Evolutionary conservation across 2,797 vertebrate genomes (phyloP).

Genomic region (Trematomus bernacchii): DNA sequence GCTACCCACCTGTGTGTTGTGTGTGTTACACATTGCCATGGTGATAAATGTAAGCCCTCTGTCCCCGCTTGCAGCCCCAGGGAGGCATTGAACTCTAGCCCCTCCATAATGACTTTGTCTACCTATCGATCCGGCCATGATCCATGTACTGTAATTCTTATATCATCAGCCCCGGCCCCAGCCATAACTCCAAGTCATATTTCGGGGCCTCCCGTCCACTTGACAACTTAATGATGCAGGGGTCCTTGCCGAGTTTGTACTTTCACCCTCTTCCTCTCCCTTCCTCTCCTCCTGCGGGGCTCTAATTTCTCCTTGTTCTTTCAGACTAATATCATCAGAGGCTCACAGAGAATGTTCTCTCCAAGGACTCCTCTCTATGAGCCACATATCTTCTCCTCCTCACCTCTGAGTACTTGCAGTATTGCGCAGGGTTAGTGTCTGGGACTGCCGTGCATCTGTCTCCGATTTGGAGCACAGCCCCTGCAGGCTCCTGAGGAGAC

Average conservation of each 20-base stretch:
- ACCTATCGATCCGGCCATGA: conserved; percentile 84
- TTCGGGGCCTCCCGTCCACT: conserved; percentile 79
- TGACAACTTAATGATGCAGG: conserved; percentile 86
- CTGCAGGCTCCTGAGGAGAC: conserved; percentile 76
- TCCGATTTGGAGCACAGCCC: conserved; percentile 79
- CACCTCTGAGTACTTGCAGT: conserved; percentile 63
- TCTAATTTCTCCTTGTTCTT: conserved; percentile 81
- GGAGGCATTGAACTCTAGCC: conserved; percentile 85
- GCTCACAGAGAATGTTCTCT: conserved; percentile 66
- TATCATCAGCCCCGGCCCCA: conserved; percentile 80
- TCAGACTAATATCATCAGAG: conserved; percentile 74
- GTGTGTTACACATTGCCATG: conserved; percentile 67
- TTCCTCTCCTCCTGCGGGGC: conserved; percentile 64
- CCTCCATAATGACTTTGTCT: conserved; percentile 87
- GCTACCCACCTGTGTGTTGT: conserved; percentile 74
- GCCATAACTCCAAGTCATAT: conserved; percentile 86
- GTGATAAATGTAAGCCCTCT: conserved; percentile 79
- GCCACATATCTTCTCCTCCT: conserved; percentile 69
- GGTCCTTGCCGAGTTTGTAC: conserved; percentile 76
- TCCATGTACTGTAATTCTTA: conserved; percentile 88
- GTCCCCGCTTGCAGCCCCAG: conserved; percentile 66
- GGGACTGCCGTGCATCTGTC: conserved; percentile 72
- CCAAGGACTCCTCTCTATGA: conserved; percentile 64
- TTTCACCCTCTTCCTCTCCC: conserved; percentile 35
- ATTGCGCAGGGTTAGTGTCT: conserved; percentile 62